phyloP scores from a whole-genome alignment of 2,888 invertebrate genomes.

The Pterobdella sp. region DNA sequence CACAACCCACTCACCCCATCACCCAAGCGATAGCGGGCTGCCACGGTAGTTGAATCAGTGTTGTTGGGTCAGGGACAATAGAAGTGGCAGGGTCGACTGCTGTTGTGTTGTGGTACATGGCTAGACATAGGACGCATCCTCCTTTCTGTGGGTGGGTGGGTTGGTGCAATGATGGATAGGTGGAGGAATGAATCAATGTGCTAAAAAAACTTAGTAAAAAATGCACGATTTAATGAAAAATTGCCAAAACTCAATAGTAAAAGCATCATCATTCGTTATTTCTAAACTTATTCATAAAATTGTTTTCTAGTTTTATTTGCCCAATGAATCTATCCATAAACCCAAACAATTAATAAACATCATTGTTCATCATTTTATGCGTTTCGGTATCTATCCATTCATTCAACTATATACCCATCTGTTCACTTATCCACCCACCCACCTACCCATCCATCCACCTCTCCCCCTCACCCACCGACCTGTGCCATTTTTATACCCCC shows the following conservation, averaged over 20 bases:
- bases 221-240: background rate
- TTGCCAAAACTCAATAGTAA: background rate
- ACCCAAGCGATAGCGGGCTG: constrained; percentile 39
- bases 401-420: background rate
- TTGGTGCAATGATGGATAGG: background rate
- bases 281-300: too few species aligned
- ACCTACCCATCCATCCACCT: background rate
- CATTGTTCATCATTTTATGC: too few species aligned
- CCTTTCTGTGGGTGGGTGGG: constrained; percentile 31
- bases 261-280: too few species aligned
- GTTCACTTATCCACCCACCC: background rate
- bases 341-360: background rate
- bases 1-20: constrained; percentile 32
- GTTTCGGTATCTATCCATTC: background rate
- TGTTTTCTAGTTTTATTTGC: too few species aligned
- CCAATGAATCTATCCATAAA: background rate
- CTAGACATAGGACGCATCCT: constrained; percentile 35
- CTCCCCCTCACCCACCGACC: background rate
- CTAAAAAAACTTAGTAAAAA: background rate
- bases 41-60: constrained; percentile 39
- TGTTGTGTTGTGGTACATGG: constrained; percentile 37
- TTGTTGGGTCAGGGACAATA: constrained; percentile 36
- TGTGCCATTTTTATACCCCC: constrained; percentile 32
- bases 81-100: constrained; percentile 37
- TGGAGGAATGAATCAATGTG: constrained; percentile 2